phyloP scores from a whole-genome alignment of 2,113 vertebrate genomes.

The Choloepus hoffmanni region DNA sequence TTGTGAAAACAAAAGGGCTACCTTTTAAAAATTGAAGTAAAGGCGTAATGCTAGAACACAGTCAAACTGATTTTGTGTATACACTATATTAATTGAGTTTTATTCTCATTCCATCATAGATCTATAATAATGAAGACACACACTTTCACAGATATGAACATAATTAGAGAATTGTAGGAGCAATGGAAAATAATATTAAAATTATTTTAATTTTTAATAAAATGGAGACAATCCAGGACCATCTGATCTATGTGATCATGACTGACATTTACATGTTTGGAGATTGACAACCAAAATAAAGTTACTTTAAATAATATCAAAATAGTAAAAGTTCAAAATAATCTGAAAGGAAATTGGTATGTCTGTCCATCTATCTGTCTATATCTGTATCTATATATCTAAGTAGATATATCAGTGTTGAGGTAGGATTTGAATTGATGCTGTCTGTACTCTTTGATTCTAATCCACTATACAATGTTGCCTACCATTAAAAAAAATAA shows the following conservation, averaged over 20 bases:
- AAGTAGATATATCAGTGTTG: background rate
- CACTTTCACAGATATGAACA: background rate
- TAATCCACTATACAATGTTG: background rate
- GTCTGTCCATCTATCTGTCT: no score
- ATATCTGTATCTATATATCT: no score
- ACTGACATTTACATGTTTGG: background rate
- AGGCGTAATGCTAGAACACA: background rate
- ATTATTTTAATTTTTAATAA: background rate
- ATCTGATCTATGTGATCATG: background rate
- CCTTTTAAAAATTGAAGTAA: background rate
- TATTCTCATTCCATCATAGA: background rate
- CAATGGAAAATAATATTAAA: background rate
- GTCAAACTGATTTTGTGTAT: background rate
- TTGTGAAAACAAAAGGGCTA: background rate
- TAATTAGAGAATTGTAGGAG: background rate
- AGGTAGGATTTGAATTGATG: background rate
- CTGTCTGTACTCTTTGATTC: background rate
- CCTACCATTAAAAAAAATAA: background rate
- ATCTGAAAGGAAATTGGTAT: background rate
- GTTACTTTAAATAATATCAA: background rate
- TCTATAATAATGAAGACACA: background rate
- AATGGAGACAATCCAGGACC: background rate
- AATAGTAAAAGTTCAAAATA: background rate
- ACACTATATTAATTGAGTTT: background rate
- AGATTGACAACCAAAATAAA: background rate